These are phyloP conservation scores for Talpa occidentalis DNA, from an alignment of 2,113 vertebrate species.

Conservation along the genomic window DNA sequence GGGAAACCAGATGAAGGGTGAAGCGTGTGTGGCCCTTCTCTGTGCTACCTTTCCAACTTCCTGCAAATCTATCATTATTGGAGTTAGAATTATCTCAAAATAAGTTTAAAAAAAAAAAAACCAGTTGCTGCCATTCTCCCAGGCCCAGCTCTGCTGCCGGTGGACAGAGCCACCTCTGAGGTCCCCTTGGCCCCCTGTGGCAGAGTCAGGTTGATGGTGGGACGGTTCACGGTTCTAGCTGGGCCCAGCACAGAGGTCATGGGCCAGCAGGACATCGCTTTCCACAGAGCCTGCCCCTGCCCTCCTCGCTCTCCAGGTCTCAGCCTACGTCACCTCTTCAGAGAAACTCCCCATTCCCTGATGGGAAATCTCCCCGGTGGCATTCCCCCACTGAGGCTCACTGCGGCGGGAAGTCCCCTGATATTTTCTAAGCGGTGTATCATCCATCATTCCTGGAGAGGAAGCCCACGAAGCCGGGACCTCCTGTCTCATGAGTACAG, in stretches of 20 bases:
- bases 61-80: not conserved
- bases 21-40: not conserved
- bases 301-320: not conserved
- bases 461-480: not conserved
- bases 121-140: not conserved
- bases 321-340: not conserved
- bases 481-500: not conserved
- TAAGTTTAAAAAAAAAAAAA: not conserved
- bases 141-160: too few relatives aligned
- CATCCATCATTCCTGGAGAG: not conserved
- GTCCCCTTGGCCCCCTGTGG: too few relatives aligned
- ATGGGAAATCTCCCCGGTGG: not conserved
- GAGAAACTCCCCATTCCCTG: not conserved
- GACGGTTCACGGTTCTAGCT: not conserved
- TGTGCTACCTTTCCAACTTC: not conserved
- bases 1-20: too few relatives aligned
- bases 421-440: not conserved
- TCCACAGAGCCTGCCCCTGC: fast-evolving
- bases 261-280: not conserved
- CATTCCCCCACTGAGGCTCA: too few relatives aligned
- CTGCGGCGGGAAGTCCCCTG: not conserved
- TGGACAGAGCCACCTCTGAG: not conserved
- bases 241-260: too few relatives aligned
- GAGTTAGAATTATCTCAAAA: not conserved
- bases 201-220: not conserved